Evolutionary conservation across 2,888 invertebrate genomes (phyloP).

Genomic region (Onthophagus sagittarius): DNA sequence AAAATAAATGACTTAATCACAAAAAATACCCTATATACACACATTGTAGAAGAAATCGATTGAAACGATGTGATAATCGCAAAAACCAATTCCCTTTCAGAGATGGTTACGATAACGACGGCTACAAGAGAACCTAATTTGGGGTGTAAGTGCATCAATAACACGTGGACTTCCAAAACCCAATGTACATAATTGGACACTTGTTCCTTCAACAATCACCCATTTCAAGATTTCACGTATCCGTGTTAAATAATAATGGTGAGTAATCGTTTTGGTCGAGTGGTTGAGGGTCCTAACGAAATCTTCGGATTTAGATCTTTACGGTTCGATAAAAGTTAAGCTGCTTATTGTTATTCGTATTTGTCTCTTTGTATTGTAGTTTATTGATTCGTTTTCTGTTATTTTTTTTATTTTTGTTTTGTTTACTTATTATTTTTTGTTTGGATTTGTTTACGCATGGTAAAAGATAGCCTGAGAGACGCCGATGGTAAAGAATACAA

Average conservation of each 20-base stretch:
- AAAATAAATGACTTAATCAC: too few species aligned
- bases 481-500: constrained; percentile 28
- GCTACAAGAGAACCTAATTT: neutral
- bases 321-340: neutral
- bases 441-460: neutral
- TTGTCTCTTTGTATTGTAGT: neutral
- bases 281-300: neutral
- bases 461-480: neutral
- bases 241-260: neutral
- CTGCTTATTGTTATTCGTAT: neutral
- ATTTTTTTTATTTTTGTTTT: neutral
- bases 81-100: neutral
- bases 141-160: neutral
- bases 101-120: neutral
- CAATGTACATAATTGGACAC: neutral
- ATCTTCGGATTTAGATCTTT: neutral
- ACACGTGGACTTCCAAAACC: neutral
- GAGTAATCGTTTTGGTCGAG: neutral
- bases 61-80: neutral
- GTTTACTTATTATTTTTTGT: neutral
- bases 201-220: neutral
- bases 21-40: too few species aligned
- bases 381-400: neutral
- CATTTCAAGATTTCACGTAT: neutral
- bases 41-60: neutral